These are phyloP conservation scores for Neodiprion lecontei DNA, from an alignment of 1,140 invertebrate genomes.

Conservation along the genomic window DNA sequence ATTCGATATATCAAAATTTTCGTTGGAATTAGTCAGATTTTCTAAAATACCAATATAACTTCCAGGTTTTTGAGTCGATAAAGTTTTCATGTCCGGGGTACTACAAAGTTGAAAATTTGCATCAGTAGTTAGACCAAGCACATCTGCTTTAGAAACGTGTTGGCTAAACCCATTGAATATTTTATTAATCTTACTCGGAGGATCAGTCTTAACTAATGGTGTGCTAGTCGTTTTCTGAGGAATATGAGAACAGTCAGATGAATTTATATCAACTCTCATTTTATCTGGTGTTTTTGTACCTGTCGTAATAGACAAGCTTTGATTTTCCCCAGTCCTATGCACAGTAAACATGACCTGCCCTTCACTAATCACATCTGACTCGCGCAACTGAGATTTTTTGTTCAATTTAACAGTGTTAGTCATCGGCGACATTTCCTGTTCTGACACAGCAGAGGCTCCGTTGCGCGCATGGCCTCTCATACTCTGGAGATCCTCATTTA, in stretches of 20 bases:
- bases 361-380: not conserved
- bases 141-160: too few species aligned
- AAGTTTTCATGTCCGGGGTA: not conserved
- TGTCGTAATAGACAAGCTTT: not conserved
- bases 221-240: not conserved
- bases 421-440: not conserved
- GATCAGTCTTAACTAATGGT: not conserved
- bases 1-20: not conserved
- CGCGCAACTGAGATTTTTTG: not conserved
- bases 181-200: not conserved
- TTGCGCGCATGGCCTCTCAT: not conserved
- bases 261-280: not conserved
- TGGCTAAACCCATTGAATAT: not conserved
- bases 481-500: not conserved
- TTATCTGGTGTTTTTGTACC: not conserved
- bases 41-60: not conserved
- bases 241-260: not conserved
- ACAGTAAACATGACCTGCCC: not conserved
- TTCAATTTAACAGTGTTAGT: not conserved
- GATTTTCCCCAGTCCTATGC: not conserved
- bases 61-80: not conserved
- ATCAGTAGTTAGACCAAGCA: not conserved
- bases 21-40: not conserved
- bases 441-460: not conserved
- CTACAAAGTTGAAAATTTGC: not conserved